Percentiles rank a stretch among this genome's conserved stretches.
Conservation (phyloP, 2,113 vertebrate genomes). For the Morone saxatilis region DNA sequence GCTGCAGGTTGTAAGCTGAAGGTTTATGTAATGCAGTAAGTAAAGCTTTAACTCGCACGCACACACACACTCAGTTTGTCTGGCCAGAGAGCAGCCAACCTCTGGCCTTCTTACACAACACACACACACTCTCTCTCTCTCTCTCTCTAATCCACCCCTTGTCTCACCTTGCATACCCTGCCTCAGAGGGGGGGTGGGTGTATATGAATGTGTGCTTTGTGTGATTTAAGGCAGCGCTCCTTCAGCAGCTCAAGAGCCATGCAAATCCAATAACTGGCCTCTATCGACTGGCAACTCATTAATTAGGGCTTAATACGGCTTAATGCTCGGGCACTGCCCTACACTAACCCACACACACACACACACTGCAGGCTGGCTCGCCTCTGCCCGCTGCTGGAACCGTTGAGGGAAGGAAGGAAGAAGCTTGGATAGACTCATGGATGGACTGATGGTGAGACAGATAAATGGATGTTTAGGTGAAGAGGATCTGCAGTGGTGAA, state of each 20-base stretch:
- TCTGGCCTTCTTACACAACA: slow-evolving; percentile 59
- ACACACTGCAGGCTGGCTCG: slow-evolving; percentile 76
- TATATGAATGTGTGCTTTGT: slow-evolving; percentile 63
- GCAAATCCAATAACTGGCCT: slow-evolving; percentile 91
- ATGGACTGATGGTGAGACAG: slow-evolving; percentile 35
- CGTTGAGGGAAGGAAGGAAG: slow-evolving; percentile 27
- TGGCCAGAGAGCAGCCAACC: slow-evolving; percentile 53
- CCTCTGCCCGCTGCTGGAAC: slow-evolving; percentile 79
- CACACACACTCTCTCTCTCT: slow-evolving; percentile 4
- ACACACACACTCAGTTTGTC: slow-evolving; percentile 43
- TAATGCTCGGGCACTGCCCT: slow-evolving; percentile 83
- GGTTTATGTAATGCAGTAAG: slow-evolving; percentile 64
- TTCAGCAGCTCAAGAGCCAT: slow-evolving; percentile 88
- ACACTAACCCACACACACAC: slow-evolving; percentile 42
- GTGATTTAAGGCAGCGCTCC: slow-evolving; percentile 82
- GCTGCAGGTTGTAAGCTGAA: slow-evolving; percentile 63
- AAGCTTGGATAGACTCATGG: slow-evolving; percentile 40
- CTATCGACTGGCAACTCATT: slow-evolving; percentile 91
- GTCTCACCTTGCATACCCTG: slow-evolving; percentile 53
- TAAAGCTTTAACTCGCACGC: slow-evolving; percentile 51
- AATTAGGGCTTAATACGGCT: slow-evolving; percentile 96
- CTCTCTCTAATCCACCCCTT: slow-evolving; percentile 57
- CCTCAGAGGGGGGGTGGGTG: slow-evolving; percentile 15
- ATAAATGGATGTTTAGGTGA: slow-evolving; percentile 48
- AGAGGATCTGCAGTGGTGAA: slow-evolving; percentile 21